phyloP scores from a whole-genome alignment of 2,888 invertebrate species.

The Stictocephala bisonia region DNA sequence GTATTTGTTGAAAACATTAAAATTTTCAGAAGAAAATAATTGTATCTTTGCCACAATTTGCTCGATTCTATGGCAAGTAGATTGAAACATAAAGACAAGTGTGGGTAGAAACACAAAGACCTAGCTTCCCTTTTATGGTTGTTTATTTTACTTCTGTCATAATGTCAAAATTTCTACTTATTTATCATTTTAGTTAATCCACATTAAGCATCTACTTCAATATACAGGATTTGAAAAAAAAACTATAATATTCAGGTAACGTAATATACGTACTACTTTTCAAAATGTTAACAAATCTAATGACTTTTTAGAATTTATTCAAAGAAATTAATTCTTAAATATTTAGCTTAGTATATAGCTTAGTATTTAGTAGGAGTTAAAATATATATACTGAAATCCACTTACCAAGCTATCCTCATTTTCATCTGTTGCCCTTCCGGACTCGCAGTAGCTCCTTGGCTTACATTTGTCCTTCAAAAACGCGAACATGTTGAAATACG shows the following conservation, averaged over 20 bases:
- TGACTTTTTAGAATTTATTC: not conserved
- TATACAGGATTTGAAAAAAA: not conserved
- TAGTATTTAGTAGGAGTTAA: constrained; percentile 12
- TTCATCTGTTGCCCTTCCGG: constrained; percentile 32
- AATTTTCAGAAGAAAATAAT: no score
- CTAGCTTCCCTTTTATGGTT: no score
- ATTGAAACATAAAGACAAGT: no score
- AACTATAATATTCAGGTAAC: not conserved
- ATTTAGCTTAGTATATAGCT: constrained; percentile 12
- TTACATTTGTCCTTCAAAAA: constrained; percentile 44
- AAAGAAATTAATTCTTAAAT: constrained; percentile 18
- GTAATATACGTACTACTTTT: constrained; percentile 10
- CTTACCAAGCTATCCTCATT: constrained; percentile 41
- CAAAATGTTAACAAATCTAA: constrained; percentile 9
- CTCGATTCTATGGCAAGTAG: no score
- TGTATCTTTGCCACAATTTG: no score
- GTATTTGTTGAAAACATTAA: not conserved
- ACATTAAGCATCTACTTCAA: not conserved
- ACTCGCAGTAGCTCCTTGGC: constrained; percentile 42
- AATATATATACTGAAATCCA: constrained; percentile 34
- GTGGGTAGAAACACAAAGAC: constrained; percentile 1
- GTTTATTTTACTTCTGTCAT: no score
- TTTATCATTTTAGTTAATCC: constrained; percentile 15
- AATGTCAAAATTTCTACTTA: no score
- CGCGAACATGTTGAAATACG: constrained; percentile 40